phyloP scores from a whole-genome alignment of 2,888 invertebrate species.

The Caenorhabditis afra region DNA sequence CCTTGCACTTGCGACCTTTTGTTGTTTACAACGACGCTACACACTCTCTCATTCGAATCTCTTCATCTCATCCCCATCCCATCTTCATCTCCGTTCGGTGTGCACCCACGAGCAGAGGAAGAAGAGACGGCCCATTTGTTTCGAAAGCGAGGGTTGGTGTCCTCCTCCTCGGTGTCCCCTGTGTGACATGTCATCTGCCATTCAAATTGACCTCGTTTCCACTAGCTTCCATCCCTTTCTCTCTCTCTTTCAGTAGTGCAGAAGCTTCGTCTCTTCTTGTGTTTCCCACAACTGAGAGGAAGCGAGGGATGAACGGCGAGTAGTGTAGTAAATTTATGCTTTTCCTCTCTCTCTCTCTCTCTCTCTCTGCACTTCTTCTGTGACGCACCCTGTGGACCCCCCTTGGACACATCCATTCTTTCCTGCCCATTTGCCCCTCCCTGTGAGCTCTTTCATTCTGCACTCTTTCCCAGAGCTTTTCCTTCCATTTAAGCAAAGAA shows the following conservation, averaged over 20 bases:
- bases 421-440: not conserved
- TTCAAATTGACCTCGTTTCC: slow-evolving; percentile 37
- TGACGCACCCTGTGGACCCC: no score
- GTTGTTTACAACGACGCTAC: no score
- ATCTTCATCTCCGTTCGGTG: no score
- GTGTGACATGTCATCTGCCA: slow-evolving; percentile 37
- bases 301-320: not conserved
- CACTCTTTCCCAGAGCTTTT: slow-evolving; percentile 15
- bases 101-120: no score
- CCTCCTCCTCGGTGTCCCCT: no score
- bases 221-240: slow-evolving; percentile 1
- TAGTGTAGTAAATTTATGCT: slow-evolving; percentile 31
- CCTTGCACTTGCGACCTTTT: no score
- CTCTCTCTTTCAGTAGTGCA: slow-evolving; percentile 26
- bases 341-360: slow-evolving; percentile 16
- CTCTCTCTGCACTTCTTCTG: no score
- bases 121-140: not conserved
- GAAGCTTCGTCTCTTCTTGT: no score
- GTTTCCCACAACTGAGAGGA: no score
- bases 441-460: slow-evolving; percentile 1
- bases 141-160: no score
- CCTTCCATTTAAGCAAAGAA: not conserved
- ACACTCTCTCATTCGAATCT: no score
- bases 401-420: slow-evolving; percentile 10
- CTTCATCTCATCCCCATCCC: no score